phyloP scores from a whole-genome alignment of 2,113 vertebrate species.

The Ictidomys tridecemlineatus region DNA sequence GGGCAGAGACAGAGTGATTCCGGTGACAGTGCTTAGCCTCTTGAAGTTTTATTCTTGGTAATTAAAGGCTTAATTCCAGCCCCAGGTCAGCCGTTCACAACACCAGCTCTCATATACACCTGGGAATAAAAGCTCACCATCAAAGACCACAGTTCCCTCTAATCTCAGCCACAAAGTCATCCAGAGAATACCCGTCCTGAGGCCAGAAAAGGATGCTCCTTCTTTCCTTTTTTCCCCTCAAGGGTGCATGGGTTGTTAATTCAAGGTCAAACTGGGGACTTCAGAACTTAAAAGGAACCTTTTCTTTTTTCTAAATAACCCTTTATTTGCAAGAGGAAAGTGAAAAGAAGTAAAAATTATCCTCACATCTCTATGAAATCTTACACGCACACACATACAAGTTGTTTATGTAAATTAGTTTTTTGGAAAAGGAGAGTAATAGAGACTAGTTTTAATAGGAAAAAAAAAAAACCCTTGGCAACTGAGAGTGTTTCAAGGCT shows the following conservation, averaged over 20 bases:
- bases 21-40: neutral
- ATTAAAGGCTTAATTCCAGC: constrained; percentile 74
- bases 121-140: constrained; percentile 57
- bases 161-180: constrained; percentile 60
- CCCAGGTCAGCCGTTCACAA: constrained; percentile 6
- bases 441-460: neutral
- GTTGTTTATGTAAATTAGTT: neutral
- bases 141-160: constrained; percentile 64
- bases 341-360: constrained; percentile 15
- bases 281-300: neutral
- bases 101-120: constrained; percentile 31
- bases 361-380: neutral
- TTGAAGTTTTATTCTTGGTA: constrained; percentile 66
- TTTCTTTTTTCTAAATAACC: neutral
- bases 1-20: constrained; percentile 38
- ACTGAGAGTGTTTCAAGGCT: neutral
- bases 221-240: neutral
- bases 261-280: constrained; percentile 53
- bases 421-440: constrained; percentile 33
- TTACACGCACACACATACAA: neutral
- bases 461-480: neutral
- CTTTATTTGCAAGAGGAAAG: constrained; percentile 36
- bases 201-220: neutral
- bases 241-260: neutral
- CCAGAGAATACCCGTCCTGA: constrained; percentile 21